Evolutionary conservation across 1,140 invertebrate species (phyloP).

Genomic region (Meloidogyne chitwoodi): DNA sequence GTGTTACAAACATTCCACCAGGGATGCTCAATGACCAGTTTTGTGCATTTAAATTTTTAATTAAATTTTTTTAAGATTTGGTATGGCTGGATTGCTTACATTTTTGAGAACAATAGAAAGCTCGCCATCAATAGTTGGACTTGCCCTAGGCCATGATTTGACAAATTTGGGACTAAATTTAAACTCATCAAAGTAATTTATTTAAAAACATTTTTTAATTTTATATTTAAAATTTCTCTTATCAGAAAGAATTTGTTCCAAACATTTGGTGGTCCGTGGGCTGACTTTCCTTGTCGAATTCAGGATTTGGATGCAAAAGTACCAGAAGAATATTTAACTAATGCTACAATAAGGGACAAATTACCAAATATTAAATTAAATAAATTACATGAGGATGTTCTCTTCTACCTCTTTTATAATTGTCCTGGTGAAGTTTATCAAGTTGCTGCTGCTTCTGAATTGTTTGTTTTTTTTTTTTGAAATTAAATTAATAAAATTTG

Average conservation of each 20-base stretch:
- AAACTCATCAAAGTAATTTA: constrained; percentile 79
- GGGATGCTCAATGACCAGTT: constrained; percentile 81
- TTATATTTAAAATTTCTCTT: constrained; percentile 13
- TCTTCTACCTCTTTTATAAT: constrained; percentile 99
- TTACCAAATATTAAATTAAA: constrained; percentile 87
- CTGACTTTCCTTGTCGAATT: constrained; percentile 89
- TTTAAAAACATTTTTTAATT: constrained; percentile 3
- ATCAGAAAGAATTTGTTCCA: constrained; percentile 78
- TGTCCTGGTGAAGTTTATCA: constrained; percentile 95
- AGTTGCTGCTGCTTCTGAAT: constrained; percentile 85
- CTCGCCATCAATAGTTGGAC: constrained; percentile 67
- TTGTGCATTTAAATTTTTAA: not conserved
- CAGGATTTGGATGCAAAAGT: constrained; percentile 93
- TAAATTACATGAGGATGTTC: constrained; percentile 93
- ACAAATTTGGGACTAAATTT: constrained; percentile 94
- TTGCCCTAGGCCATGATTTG: constrained; percentile 92
- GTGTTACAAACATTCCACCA: constrained; percentile 90
- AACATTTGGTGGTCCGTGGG: constrained; percentile 95
- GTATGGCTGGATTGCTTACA: constrained; percentile 91
- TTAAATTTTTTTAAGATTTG: constrained; percentile 72
- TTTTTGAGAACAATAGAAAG: constrained; percentile 93
- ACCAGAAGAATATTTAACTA: constrained; percentile 96
- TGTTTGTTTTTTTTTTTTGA: constrained; percentile 71
- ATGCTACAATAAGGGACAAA: constrained; percentile 68
- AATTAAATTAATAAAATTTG: not conserved